Evolutionary conservation across 2,113 vertebrate genomes (phyloP).

Genomic region (Rhinichthys klamathensis): DNA sequence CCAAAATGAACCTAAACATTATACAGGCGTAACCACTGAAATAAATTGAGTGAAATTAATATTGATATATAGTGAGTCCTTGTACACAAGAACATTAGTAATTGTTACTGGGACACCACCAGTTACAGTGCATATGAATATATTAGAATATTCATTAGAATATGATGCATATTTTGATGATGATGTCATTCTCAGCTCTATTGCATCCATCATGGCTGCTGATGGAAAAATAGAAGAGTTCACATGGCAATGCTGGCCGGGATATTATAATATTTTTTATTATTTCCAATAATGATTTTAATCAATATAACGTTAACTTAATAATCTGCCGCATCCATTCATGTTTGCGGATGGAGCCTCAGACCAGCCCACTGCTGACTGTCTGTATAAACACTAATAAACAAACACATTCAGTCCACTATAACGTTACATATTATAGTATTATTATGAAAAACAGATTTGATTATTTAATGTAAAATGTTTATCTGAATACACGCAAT

Average conservation of each 20-base stretch:
- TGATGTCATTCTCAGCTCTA: conserved; percentile 7
- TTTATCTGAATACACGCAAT: neutral
- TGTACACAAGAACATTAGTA: neutral
- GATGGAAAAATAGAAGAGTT: neutral
- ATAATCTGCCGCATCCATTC: conserved; percentile 44
- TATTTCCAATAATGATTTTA: neutral
- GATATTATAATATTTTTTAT: neutral
- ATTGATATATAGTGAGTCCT: neutral
- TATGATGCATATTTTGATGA: neutral
- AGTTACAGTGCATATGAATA: neutral
- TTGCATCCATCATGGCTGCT: neutral
- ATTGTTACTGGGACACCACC: neutral
- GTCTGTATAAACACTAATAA: neutral
- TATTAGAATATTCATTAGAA: neutral
- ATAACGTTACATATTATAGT: neutral
- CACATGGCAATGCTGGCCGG: neutral
- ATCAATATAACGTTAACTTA: too few relatives aligned
- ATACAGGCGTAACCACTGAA: neutral
- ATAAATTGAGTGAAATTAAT: neutral
- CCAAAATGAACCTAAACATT: neutral
- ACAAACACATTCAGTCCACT: neutral
- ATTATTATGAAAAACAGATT: neutral
- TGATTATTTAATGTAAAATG: neutral
- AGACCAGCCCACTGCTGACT: conserved; percentile 38
- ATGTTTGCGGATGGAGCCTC: conserved; percentile 46